A percentile compares a stretch with the other conserved stretches of the same genome.
Evolutionary conservation across 1,140 invertebrate species (phyloP).

Genomic region (Bombus huntii): DNA sequence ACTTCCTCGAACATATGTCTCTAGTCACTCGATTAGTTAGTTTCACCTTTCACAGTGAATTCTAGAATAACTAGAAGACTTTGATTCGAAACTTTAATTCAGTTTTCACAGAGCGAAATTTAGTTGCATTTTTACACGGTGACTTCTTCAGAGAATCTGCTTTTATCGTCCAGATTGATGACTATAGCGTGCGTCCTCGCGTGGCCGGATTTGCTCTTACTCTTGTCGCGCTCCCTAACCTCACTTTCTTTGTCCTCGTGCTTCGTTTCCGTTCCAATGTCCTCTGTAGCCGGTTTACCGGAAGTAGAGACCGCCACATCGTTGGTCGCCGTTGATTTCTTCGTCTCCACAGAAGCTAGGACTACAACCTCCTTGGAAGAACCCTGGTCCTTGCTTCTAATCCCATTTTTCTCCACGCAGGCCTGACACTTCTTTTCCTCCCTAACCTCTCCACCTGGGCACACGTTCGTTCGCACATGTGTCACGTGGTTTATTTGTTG

Average conservation of each 20-base stretch:
- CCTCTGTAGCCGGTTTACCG: constrained; percentile 56
- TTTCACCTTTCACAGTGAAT: not conserved
- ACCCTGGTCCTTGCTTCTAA: constrained; percentile 45
- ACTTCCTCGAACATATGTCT: not conserved
- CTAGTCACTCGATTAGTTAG: not conserved
- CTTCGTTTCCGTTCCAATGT: constrained; percentile 77
- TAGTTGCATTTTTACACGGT: constrained; percentile 85
- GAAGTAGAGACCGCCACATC: constrained; percentile 57
- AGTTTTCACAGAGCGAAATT: not conserved
- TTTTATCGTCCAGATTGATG: constrained; percentile 91
- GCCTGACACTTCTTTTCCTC: constrained; percentile 47
- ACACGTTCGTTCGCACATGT: not conserved
- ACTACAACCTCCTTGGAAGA: constrained; percentile 37
- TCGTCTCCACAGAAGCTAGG: constrained; percentile 37
- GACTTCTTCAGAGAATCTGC: constrained; percentile 90
- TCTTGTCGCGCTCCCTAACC: constrained; percentile 74
- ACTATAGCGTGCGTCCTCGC: constrained; percentile 88
- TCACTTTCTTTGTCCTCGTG: constrained; percentile 58
- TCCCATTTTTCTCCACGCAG: constrained; percentile 56
- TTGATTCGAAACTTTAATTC: not conserved
- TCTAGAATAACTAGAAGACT: not conserved
- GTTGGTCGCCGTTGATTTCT: constrained; percentile 32
- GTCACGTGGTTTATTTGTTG: not conserved
- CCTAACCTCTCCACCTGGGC: constrained; percentile 36
- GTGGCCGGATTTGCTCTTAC: constrained; percentile 85